phyloP scores from a whole-genome alignment of 2,797 vertebrate genomes.

The Ataeniobius toweri region DNA sequence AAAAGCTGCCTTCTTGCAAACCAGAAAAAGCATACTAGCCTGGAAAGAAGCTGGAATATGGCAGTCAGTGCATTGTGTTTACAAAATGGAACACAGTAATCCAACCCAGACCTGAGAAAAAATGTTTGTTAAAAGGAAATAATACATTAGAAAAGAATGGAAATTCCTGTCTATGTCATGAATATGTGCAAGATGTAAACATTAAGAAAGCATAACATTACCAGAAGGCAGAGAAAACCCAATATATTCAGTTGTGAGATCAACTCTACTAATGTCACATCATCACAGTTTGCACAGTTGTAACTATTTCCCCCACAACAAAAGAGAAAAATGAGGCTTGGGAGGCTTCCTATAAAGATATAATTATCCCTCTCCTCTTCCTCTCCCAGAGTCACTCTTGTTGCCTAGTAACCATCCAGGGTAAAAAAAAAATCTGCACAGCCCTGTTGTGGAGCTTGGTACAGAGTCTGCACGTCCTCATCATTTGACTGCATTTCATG shows the following conservation, averaged over 20 bases:
- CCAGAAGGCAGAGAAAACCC: background rate
- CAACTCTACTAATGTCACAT: constrained; percentile 9
- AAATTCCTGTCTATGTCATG: background rate
- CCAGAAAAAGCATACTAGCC: background rate
- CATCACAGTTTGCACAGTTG: constrained; percentile 19
- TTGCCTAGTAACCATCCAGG: constrained; percentile 51
- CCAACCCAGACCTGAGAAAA: background rate
- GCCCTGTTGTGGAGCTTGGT: constrained; percentile 28
- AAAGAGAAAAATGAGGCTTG: constrained; percentile 48
- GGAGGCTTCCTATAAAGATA: constrained; percentile 53
- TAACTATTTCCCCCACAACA: constrained; percentile 30
- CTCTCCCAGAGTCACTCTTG: constrained; percentile 50
- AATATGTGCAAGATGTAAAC: background rate
- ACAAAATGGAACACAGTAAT: background rate
- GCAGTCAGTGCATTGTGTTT: background rate
- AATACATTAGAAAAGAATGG: background rate
- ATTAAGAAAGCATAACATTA: background rate
- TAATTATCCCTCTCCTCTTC: constrained; percentile 55
- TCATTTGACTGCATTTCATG: constrained; percentile 25
- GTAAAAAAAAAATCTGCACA: constrained; percentile 11
- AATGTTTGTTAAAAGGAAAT: background rate
- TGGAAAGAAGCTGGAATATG: background rate
- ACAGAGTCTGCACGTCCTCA: constrained; percentile 18
- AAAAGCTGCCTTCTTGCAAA: background rate
- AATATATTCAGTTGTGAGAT: background rate